Conservation (phyloP, 2,888 invertebrate genomes). For the Luperina testacea region DNA sequence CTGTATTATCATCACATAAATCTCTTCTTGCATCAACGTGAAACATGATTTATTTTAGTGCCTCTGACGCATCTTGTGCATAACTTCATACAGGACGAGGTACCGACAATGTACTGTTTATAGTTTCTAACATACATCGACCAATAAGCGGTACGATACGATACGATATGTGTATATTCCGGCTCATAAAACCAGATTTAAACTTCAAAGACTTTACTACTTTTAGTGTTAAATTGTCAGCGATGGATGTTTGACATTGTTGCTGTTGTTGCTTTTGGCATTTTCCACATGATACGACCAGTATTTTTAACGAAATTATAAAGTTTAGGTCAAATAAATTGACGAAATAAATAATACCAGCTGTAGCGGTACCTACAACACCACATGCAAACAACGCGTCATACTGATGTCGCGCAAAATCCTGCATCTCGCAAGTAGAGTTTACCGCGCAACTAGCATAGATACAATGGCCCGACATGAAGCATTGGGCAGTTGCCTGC, state of each 20-base stretch:
- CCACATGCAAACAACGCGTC: too few relatives aligned
- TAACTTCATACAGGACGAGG: conserved; percentile 28
- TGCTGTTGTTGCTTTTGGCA: neutral
- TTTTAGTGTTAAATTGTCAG: neutral
- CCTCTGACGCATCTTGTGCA: conserved; percentile 42
- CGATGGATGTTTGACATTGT: conserved; percentile 5
- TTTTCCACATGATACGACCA: too few relatives aligned
- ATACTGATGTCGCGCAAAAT: too few relatives aligned
- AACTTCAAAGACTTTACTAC: conserved; percentile 22
- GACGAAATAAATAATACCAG: too few relatives aligned
- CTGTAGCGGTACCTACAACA: too few relatives aligned
- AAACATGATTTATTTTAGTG: conserved; percentile 50
- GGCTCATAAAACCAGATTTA: conserved; percentile 31
- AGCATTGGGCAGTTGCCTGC: too few relatives aligned
- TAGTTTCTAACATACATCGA: conserved; percentile 1
- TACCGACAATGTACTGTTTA: conserved; percentile 32
- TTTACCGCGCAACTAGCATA: too few relatives aligned
- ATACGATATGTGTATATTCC: neutral
- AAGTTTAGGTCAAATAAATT: too few relatives aligned
- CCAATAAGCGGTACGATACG: conserved; percentile 14
- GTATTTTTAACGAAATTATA: neutral
- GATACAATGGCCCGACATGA: too few relatives aligned
- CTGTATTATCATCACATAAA: conserved; percentile 26
- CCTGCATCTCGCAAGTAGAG: too few relatives aligned
- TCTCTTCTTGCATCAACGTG: conserved; percentile 1